A percentile compares a stretch with the other conserved stretches of the same genome.
phyloP scores from a whole-genome alignment of 2,113 vertebrate genomes.

The Notiomystis cincta region DNA sequence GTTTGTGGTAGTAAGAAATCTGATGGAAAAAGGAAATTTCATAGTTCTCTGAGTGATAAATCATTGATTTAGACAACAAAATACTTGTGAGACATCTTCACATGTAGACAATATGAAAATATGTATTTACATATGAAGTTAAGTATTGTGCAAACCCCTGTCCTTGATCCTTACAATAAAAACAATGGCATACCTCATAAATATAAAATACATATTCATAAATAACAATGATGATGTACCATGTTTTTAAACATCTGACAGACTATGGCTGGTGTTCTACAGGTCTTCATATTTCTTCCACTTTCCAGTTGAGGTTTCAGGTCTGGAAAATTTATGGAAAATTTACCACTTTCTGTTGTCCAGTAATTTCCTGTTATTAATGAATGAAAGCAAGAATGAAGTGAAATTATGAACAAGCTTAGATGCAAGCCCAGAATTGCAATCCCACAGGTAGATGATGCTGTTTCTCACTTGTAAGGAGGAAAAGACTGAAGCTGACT shows the following conservation, averaged over 20 bases:
- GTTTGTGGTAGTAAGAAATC: background rate
- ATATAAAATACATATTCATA: background rate
- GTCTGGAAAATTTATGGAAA: background rate
- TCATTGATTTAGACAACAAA: background rate
- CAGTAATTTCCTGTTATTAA: background rate
- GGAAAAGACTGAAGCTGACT: background rate
- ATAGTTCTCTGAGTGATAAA: background rate
- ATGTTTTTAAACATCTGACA: background rate
- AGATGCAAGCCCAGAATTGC: background rate
- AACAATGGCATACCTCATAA: background rate
- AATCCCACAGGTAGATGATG: background rate
- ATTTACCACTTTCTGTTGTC: background rate
- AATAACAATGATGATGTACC: background rate
- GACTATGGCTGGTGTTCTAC: background rate
- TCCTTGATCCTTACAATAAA: background rate
- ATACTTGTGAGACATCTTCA: background rate
- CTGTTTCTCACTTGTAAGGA: background rate
- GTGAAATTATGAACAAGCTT: background rate
- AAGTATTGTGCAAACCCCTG: background rate
- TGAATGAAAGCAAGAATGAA: background rate
- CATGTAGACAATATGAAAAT: background rate
- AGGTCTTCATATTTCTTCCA: background rate
- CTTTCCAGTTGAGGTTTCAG: background rate
- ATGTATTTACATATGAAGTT: background rate
- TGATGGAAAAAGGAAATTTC: background rate